Evolutionary conservation across 2,888 invertebrate genomes (phyloP), one percentile per base, ranked within the genome.

Genomic region (Phania funesta): DNA sequence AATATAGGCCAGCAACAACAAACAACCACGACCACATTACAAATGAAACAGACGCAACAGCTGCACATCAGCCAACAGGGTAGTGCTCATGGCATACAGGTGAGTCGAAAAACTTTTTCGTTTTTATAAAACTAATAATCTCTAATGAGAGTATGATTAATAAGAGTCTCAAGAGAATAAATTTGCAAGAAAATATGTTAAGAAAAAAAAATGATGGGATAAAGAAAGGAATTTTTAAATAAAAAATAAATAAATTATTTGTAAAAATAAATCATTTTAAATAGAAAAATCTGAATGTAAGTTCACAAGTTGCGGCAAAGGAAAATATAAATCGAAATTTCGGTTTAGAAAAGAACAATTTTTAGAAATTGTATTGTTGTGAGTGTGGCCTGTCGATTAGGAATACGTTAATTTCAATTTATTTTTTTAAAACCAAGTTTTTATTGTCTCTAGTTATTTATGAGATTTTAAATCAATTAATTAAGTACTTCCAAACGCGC

Each of bases 31-130:
- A 92, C 94, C 35, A 93, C 93, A 44, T 91, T 96, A 85, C 96
- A 97, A 91, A 96, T 97, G 92, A 95, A 95, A 88, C 97, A 97
- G 90, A 95, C 96, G 73, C 96, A 96, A 90, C 96, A 97, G 90
- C 91, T 97, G 90, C 97, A 97, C 90, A 95, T 97, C 86, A 94
- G 93, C 85, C 97, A 97, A 89, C 95, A 95, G 76, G 94, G 94
- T 83, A 93, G 95, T 60, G 94, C 94, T 65, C 95, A 95, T 89
- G 95, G 95, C 87, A 94, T 96, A 86, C 96, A 96, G 94, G 96
- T 96, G 88, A 92, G 93, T 91, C n/a, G 4, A 81, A 32, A 6
- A 38, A 62, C 24, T 44, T 44, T 32, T 22, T 8, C 2, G 7
- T 24, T 22, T 35, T 16, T 29, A n/a, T 44, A 22, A 44, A 44